A percentile compares a stretch with the other conserved stretches of the same genome.
Conservation (phyloP, 1,140 invertebrate genomes). For the Drosophila gunungcola region DNA sequence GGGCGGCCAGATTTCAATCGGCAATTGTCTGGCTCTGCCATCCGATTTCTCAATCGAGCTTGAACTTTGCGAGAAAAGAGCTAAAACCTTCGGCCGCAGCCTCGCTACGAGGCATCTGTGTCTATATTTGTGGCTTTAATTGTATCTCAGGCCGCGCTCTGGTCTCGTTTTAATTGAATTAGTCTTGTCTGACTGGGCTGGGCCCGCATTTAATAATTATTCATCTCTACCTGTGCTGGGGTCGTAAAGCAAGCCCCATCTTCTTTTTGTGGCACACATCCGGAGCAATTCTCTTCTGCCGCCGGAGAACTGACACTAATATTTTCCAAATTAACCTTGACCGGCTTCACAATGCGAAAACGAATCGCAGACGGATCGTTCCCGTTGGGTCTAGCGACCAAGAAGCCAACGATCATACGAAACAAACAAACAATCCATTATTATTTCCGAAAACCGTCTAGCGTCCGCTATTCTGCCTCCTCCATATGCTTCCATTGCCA, state of each 20-base stretch:
- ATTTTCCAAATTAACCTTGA: slow-evolving; percentile 79
- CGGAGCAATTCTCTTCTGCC: slow-evolving; percentile 65
- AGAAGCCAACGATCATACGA: slow-evolving; percentile 7
- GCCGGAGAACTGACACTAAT: slow-evolving; percentile 49
- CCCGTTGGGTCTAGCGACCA: slow-evolving; percentile 57
- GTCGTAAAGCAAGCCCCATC: slow-evolving; percentile 53
- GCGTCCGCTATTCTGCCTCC: slow-evolving; percentile 40
- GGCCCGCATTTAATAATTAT: slow-evolving; percentile 42
- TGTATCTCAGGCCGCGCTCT: slow-evolving; percentile 19
- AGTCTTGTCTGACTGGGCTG: slow-evolving; percentile 33
- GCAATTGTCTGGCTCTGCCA: slow-evolving; percentile 47
- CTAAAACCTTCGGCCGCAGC: slow-evolving; percentile 38
- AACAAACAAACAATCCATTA: slow-evolving; percentile 53
- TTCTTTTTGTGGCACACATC: slow-evolving; percentile 72
- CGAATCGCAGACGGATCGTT: slow-evolving; percentile 56
- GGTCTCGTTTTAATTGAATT: slow-evolving; percentile 67
- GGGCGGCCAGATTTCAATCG: slow-evolving; percentile 52
- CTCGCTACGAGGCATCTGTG: slow-evolving; percentile 6
- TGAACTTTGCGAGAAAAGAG: slow-evolving; percentile 45
- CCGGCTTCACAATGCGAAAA: slow-evolving; percentile 73
- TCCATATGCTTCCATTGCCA: background rate
- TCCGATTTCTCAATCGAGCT: slow-evolving; percentile 63
- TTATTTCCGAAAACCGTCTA: slow-evolving; percentile 63
- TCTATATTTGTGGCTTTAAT: slow-evolving; percentile 8
- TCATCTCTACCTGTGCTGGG: slow-evolving; percentile 32